Conservation (phyloP, 1,140 invertebrate genomes). For the Saccostrea echinata region DNA sequence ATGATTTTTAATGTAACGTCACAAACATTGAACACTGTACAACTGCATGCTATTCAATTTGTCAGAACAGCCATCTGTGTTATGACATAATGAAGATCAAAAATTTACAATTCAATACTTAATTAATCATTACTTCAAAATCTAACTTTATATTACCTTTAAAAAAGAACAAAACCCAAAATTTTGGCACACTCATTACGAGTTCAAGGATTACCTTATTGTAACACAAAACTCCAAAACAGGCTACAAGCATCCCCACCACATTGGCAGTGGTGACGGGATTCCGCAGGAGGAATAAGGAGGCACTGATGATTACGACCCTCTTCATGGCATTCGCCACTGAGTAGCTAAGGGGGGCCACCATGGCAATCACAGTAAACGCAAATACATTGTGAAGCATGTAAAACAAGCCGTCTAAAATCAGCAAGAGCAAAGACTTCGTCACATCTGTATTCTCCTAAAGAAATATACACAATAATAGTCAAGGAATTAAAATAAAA, state of each 20-base stretch:
- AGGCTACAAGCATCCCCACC: conserved; percentile 94
- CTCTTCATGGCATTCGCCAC: conserved; percentile 97
- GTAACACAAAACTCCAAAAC: conserved; percentile 93
- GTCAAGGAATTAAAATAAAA: too few species aligned
- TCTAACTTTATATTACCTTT: too few species aligned
- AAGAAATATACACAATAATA: not conserved
- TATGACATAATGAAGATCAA: too few species aligned
- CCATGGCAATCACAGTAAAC: conserved; percentile 91
- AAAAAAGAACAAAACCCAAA: too few species aligned
- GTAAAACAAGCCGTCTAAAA: conserved; percentile 92
- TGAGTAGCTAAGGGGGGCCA: conserved; percentile 95
- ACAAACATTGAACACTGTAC: too few species aligned
- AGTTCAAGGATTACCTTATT: conserved; percentile 83
- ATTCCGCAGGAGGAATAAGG: conserved; percentile 93
- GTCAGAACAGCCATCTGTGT: too few species aligned
- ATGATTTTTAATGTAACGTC: too few species aligned
- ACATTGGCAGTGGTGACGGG: conserved; percentile 94
- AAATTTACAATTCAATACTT: too few species aligned
- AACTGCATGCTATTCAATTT: too few species aligned
- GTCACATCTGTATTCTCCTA: conserved; percentile 56
- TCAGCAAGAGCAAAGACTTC: conserved; percentile 83
- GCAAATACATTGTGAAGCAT: conserved; percentile 97
- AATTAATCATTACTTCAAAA: too few species aligned
- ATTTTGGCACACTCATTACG: not conserved
- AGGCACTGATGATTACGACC: conserved; percentile 94